Base-by-base conservation (phyloP, 2,113 vertebrate genomes). In the Tachysurus fulvidraco region DNA sequence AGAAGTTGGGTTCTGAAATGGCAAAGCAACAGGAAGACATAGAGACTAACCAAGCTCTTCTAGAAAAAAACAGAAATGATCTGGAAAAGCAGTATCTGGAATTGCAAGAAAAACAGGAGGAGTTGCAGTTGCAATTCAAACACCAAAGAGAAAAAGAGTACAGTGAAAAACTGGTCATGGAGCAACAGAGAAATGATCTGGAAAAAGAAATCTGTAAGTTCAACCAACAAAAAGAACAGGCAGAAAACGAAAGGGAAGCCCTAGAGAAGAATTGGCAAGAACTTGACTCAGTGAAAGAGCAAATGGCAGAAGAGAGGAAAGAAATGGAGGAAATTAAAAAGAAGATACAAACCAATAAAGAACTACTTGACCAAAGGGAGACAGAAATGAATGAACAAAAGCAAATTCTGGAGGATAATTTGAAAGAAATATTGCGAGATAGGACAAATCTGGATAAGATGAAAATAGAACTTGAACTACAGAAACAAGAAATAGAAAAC, bases 401-500 rank as follows among this genome's bases (percentile, higher is more conserved):
- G n/a, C n/a, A n/a, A n/a, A n/a, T 65, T 74, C 62, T 88, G 3
- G 52, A 78, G n/a, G n/a, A n/a, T n/a, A n/a, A n/a, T n/a, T n/a
- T n/a, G 59, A 46, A 86, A 74, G 74, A 81, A 46, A 46, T n/a
- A n/a, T n/a, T n/a, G n/a, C n/a, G n/a, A n/a, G n/a, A n/a, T n/a
- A n/a, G n/a, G n/a, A n/a, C n/a, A n/a, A n/a, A n/a, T n/a, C n/a
- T n/a, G 28, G 36, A 83, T 6, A 30, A 69, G 4, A 83, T 25
- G 23, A 85, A 44, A 71, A 0, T n/a, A 11, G 83, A 90, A n/a
- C 12, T 91, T 30, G 30, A 60, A 16, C 7, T 85, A 50, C 50
- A 83, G 9, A 81, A 55, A 78, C 21, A 87, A 21, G 57, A 59
- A 10, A 87, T 88, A 0, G 60, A 30, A 67, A 2, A 2, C 64